Evolutionary conservation across 2,797 vertebrate genomes (phyloP).

Genomic region (Sparus aurata): DNA sequence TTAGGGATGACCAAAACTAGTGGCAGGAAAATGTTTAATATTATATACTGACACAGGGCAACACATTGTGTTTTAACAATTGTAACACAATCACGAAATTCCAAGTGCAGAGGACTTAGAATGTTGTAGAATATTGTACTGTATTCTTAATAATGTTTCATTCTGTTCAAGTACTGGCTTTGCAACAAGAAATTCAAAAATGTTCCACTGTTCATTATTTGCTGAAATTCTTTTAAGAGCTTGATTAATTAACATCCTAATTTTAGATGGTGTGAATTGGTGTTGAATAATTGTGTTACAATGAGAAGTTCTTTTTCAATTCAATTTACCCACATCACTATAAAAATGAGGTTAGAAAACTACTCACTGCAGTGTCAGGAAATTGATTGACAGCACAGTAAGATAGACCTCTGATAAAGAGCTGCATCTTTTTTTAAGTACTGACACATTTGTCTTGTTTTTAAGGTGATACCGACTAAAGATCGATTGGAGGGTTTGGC

Average conservation of each 20-base stretch:
- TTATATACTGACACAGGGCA: too few species aligned
- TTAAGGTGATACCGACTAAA: slow-evolving; percentile 96
- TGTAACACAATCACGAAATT: too few species aligned
- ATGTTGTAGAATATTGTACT: too few species aligned
- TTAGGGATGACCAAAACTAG: too few species aligned
- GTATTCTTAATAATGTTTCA: too few species aligned
- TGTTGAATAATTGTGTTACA: background rate
- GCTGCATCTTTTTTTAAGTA: background rate
- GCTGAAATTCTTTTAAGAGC: background rate
- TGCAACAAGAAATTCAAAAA: background rate
- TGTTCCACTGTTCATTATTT: background rate
- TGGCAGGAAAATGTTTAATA: too few species aligned
- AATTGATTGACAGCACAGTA: background rate
- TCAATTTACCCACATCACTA: background rate
- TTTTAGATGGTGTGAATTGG: background rate
- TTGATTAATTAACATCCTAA: background rate
- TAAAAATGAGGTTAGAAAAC: background rate
- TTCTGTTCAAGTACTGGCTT: too few species aligned
- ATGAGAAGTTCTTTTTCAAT: background rate
- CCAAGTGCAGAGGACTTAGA: too few species aligned
- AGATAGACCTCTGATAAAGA: background rate
- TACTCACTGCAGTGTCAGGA: background rate
- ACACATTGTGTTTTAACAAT: too few species aligned
- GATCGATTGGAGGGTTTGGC: slow-evolving; percentile 96
- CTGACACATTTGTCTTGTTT: slow-evolving; percentile 48